A percentile compares a stretch with the other conserved stretches of the same genome.
These are phyloP conservation scores for Holacanthus passer DNA, from an alignment of 2,113 vertebrate species.

Conservation along the genomic window DNA sequence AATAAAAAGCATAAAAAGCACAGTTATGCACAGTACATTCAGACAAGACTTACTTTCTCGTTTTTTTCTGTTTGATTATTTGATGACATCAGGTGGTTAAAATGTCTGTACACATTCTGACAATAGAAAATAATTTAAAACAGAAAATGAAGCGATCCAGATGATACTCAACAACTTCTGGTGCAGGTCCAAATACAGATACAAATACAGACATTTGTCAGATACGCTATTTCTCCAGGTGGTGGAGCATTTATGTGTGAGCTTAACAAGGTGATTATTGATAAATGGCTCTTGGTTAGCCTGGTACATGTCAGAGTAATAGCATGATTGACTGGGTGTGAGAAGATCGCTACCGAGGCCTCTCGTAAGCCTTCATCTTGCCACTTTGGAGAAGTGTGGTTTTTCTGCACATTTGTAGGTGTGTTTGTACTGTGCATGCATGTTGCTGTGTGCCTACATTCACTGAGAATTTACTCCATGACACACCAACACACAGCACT, in stretches of 20 bases:
- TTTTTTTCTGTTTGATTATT: neutral
- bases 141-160: neutral
- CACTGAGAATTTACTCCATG: neutral
- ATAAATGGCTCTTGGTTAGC: conserved; percentile 18
- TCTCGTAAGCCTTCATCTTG: neutral
- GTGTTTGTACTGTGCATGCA: neutral
- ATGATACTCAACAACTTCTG: neutral
- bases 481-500: conserved; percentile 2
- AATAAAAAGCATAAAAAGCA: no score
- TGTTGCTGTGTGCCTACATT: conserved; percentile 6
- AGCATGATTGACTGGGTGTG: conserved; percentile 3
- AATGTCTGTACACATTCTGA: neutral
- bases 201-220: neutral
- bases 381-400: neutral
- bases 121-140: neutral
- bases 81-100: neutral
- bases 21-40: no score
- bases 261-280: conserved; percentile 24
- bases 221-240: no score
- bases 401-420: neutral
- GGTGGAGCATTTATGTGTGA: no score
- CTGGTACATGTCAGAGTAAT: neutral
- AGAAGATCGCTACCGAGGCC: neutral
- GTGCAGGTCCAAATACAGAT: neutral
- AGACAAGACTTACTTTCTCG: neutral